Evolutionary conservation across 2,888 invertebrate genomes (phyloP).

Genomic region (Morpho achilles): DNA sequence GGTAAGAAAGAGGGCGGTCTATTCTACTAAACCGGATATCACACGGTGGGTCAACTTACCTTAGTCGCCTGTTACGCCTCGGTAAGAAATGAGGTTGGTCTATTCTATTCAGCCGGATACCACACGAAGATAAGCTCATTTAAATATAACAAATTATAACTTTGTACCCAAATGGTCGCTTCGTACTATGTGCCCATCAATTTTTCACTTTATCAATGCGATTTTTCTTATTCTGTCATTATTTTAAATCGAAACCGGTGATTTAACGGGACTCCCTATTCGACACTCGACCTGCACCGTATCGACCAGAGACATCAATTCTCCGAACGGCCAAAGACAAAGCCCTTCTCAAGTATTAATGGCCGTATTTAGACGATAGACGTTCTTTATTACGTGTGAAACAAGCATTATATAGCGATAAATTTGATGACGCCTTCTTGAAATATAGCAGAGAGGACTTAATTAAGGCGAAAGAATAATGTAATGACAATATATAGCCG

Average conservation of each 20-base stretch:
- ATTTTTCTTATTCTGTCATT: too few relatives aligned
- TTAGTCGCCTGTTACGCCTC: too few relatives aligned
- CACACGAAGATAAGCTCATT: too few relatives aligned
- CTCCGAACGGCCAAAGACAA: slow-evolving; percentile 19
- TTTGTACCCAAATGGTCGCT: too few relatives aligned
- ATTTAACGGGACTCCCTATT: neutral
- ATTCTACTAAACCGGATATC: too few relatives aligned
- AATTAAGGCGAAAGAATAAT: slow-evolving; percentile 6
- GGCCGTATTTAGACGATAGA: slow-evolving; percentile 22
- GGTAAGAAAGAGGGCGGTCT: too few relatives aligned
- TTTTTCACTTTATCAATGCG: neutral
- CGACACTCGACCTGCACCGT: neutral
- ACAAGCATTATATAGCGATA: slow-evolving; percentile 28
- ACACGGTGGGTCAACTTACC: too few relatives aligned
- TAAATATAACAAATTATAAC: too few relatives aligned
- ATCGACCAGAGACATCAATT: slow-evolving; percentile 5
- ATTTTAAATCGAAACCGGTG: too few relatives aligned
- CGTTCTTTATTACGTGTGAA: slow-evolving; percentile 28
- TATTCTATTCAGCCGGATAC: too few relatives aligned
- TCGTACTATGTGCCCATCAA: neutral
- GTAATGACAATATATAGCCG: neutral
- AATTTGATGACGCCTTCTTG: slow-evolving; percentile 22
- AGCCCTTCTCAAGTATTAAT: slow-evolving; percentile 24
- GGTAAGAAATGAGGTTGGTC: too few relatives aligned
- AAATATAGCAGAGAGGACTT: slow-evolving; percentile 16